Percentiles rank a stretch among this genome's conserved stretches.
These are phyloP conservation scores for Hippocampus zosterae DNA, from an alignment of 2,113 vertebrate genomes.

Conservation along the genomic window DNA sequence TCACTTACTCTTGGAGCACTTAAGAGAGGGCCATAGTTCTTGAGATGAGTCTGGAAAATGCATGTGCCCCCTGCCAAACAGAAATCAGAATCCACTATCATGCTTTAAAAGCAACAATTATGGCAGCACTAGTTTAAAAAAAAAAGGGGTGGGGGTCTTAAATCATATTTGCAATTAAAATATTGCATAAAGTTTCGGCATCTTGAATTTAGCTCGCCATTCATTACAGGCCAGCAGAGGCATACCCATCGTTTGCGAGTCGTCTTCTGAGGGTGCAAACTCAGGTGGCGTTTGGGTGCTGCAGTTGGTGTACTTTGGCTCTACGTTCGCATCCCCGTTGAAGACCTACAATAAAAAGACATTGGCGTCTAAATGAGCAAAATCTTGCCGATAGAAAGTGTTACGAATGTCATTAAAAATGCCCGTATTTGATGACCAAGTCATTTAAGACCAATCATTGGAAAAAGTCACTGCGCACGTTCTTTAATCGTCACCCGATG, in stretches of 20 bases:
- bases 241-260: conserved; percentile 16
- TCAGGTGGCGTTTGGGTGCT: conserved; percentile 91
- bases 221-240: too few species aligned
- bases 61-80: conserved; percentile 76
- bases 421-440: too few species aligned
- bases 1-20: conserved; percentile 78
- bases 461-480: background rate
- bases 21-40: conserved; percentile 75
- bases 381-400: background rate
- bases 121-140: too few species aligned
- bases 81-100: conserved; percentile 70
- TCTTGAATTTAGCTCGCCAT: background rate
- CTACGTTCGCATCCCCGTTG: conserved; percentile 68
- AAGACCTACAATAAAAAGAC: conserved; percentile 73
- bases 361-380: background rate
- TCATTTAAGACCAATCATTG: too few species aligned
- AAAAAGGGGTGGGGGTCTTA: background rate
- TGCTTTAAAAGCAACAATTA: too few species aligned
- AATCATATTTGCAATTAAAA: too few species aligned
- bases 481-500: background rate
- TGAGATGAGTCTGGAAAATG: conserved; percentile 69
- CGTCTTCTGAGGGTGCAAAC: conserved; percentile 77
- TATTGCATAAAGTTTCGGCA: background rate
- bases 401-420: background rate
- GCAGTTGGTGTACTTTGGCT: conserved; percentile 76